phyloP scores from a whole-genome alignment of 2,888 invertebrate genomes.

The Drosophila prostipennis region DNA sequence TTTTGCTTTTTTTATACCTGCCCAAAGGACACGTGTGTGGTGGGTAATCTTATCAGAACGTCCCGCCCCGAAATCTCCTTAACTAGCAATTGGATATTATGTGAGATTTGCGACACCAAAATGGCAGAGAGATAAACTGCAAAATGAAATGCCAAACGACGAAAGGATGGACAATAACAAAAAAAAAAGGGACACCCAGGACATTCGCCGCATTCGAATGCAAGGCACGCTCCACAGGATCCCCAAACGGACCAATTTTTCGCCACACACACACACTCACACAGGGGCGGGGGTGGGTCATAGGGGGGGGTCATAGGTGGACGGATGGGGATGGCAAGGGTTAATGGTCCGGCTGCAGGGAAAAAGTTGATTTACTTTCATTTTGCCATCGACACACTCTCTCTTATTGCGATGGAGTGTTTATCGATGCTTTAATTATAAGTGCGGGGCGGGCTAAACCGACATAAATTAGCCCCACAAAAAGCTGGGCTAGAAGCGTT shows the following conservation, averaged over 20 bases:
- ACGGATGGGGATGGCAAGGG: conserved; percentile 10
- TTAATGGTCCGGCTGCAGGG: conserved; percentile 2
- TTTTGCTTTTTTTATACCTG: neutral
- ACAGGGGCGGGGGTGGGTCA: neutral
- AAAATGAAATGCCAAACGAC: conserved; percentile 44
- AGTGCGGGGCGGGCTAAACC: conserved; percentile 7
- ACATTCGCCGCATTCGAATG: conserved; percentile 7
- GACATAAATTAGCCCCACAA: conserved; percentile 20
- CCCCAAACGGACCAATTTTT: conserved; percentile 14
- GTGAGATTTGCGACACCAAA: conserved; percentile 46
- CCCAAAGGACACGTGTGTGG: conserved; percentile 11
- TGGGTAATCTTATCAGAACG: conserved; percentile 30
- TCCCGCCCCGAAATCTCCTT: conserved; percentile 28
- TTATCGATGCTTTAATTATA: conserved; percentile 29
- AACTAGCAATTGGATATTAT: conserved; percentile 46
- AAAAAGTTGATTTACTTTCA: conserved; percentile 30
- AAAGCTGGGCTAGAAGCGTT: neutral
- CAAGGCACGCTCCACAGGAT: conserved; percentile 23
- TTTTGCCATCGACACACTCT: conserved; percentile 3
- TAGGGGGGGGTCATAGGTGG: neutral
- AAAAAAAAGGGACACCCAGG: neutral
- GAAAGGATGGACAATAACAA: conserved; percentile 29
- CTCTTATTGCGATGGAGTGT: conserved; percentile 11
- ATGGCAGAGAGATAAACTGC: conserved; percentile 42
- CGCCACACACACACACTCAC: conserved; percentile 1